Conservation (phyloP, 2,113 vertebrate species). For the Oceanites oceanicus region DNA sequence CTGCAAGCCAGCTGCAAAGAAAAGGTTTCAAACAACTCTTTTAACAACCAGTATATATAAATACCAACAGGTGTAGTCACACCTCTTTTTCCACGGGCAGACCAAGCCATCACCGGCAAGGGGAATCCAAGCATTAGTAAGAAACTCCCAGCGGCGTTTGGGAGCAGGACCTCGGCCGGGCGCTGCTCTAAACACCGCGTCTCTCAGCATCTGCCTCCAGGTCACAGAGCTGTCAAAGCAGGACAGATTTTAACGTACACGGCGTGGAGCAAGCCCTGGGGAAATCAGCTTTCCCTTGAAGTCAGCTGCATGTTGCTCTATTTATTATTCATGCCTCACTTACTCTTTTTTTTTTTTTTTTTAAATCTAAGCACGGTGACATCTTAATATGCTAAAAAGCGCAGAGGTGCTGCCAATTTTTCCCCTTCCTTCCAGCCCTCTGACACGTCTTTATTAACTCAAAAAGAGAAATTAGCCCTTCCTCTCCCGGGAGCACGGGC, state of each 20-base stretch:
- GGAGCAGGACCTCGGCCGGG: not conserved
- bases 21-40: not conserved
- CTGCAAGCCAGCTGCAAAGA: not conserved
- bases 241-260: not conserved
- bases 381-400: slow-evolving; percentile 5
- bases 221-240: not conserved
- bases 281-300: slow-evolving; percentile 24
- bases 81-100: not conserved
- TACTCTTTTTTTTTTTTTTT: not conserved
- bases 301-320: not conserved
- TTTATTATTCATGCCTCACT: not conserved
- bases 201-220: not conserved
- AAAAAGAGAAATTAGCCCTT: not conserved
- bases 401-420: not conserved
- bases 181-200: not conserved
- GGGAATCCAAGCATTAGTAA: not conserved
- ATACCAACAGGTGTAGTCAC: not conserved
- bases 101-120: not conserved
- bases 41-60: too few species aligned
- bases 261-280: not conserved
- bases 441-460: not conserved
- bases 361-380: not conserved
- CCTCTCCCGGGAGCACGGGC: rapidly evolving
- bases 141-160: not conserved
- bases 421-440: not conserved